Conservation (phyloP, 2,888 invertebrate species). For the Acleris holmiana region DNA sequence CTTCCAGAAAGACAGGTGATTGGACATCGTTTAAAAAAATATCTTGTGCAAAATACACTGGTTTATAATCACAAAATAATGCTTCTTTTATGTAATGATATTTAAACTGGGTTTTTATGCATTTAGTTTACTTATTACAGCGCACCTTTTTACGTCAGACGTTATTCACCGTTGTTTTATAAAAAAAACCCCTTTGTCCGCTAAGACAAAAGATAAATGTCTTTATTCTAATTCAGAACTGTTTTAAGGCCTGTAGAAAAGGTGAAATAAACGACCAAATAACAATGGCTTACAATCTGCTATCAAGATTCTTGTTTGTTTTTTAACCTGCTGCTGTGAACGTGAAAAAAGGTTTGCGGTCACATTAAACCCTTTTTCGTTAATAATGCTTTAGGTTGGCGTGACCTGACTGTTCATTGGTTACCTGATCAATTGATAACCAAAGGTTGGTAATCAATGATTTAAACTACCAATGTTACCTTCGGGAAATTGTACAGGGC, state of each 20-base stretch:
- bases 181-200: constrained; percentile 41
- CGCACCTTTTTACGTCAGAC: neutral
- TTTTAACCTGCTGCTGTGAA: constrained; percentile 3
- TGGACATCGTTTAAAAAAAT: no score
- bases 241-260: constrained; percentile 55
- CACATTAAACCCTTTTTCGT: constrained; percentile 17
- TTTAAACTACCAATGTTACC: no score
- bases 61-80: no score
- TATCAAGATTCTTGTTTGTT: constrained; percentile 17
- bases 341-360: constrained; percentile 15
- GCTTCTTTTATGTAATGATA: no score
- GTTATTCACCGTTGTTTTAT: constrained; percentile 3
- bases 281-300: constrained; percentile 25
- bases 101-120: no score
- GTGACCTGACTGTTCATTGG: constrained; percentile 24
- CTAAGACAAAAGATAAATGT: constrained; percentile 55
- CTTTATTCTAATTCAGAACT: constrained; percentile 52
- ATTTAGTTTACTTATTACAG: constrained; percentile 8
- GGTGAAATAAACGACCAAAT: constrained; percentile 25
- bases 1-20: no score
- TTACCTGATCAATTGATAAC: constrained; percentile 15
- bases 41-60: no score
- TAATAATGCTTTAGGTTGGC: constrained; percentile 23
- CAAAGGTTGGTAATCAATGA: no score
- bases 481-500: no score